These are phyloP conservation scores for Arctia plantaginis DNA, from an alignment of 2,888 invertebrate species.

Conservation along the genomic window DNA sequence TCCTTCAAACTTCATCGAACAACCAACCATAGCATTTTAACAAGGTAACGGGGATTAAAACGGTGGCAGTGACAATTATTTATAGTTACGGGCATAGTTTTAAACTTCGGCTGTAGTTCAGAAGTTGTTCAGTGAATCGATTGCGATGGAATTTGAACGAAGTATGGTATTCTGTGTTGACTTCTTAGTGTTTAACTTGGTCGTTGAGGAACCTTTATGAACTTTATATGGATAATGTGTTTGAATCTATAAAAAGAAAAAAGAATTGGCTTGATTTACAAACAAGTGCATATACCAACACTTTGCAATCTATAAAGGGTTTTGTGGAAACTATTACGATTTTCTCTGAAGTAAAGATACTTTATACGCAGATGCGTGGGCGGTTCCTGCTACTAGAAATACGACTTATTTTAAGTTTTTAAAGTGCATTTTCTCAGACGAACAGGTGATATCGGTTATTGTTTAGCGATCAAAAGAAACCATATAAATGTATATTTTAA, in stretches of 20 bases:
- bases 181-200: slow-evolving; percentile 12
- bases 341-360: background rate
- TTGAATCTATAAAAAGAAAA: background rate
- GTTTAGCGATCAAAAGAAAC: background rate
- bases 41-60: slow-evolving; percentile 20
- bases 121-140: slow-evolving; percentile 30
- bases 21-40: slow-evolving; percentile 14
- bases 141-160: slow-evolving; percentile 27
- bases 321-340: background rate
- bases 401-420: background rate
- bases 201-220: background rate
- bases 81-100: slow-evolving; percentile 38
- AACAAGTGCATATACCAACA: no score
- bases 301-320: background rate
- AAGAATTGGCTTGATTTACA: background rate
- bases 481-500: background rate
- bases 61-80: slow-evolving; percentile 27
- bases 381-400: background rate
- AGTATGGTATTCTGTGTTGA: background rate
- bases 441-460: background rate
- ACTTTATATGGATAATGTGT: background rate
- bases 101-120: slow-evolving; percentile 6
- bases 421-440: background rate
- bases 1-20: slow-evolving; percentile 17
- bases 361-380: background rate